These are phyloP conservation scores for Nycteola revayana DNA, from an alignment of 2,888 invertebrate species.

Conservation along the genomic window DNA sequence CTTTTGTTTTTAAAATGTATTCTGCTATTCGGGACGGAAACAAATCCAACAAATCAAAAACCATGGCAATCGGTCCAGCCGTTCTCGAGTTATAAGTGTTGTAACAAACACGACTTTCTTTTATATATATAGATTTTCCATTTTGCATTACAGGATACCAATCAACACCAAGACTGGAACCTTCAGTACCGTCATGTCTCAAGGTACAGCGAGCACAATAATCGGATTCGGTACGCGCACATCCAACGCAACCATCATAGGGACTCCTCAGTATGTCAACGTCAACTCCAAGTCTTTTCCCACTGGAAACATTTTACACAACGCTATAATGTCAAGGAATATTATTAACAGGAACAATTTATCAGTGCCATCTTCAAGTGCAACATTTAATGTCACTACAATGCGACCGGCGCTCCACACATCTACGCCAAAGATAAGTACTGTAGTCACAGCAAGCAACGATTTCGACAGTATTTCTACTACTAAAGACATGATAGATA, in stretches of 20 bases:
- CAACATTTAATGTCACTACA: conserved; percentile 64
- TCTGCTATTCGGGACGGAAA: no score
- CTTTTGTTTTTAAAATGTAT: no score
- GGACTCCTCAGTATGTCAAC: conserved; percentile 73
- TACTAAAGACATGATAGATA: conserved; percentile 77
- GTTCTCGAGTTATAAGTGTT: no score
- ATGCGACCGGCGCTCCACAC: conserved; percentile 61
- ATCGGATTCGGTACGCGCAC: conserved; percentile 73
- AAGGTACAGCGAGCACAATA: conserved; percentile 72
- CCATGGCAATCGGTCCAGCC: no score
- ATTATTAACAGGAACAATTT: conserved; percentile 62
- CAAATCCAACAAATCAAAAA: no score
- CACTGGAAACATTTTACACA: conserved; percentile 75
- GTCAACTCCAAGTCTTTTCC: conserved; percentile 75
- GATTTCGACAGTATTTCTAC: conserved; percentile 73
- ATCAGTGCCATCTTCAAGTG: conserved; percentile 51
- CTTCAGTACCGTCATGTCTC: conserved; percentile 75
- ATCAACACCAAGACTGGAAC: conserved; percentile 69
- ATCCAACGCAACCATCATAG: conserved; percentile 63
- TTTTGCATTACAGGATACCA: conserved; percentile 59
- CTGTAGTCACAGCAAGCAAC: conserved; percentile 50
- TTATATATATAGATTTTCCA: no score
- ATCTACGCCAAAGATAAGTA: conserved; percentile 61
- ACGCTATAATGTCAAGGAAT: conserved; percentile 75
- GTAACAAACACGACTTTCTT: no score